Conservation (phyloP, 2,888 invertebrate species). For the Erebia epiphron region DNA sequence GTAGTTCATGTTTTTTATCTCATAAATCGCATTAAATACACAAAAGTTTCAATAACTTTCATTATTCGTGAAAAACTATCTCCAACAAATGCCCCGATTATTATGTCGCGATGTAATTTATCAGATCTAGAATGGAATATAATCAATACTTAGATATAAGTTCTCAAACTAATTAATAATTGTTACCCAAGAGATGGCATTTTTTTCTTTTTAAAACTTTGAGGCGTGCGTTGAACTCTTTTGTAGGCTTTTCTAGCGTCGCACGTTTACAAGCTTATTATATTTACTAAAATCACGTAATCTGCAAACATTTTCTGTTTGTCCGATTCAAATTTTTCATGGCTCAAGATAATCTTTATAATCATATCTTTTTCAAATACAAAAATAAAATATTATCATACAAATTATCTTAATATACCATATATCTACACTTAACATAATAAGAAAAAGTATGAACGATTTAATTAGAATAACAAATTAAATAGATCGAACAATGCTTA, state of each 20-base stretch:
- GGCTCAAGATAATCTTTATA: background rate
- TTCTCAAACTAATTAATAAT: background rate
- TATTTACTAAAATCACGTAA: background rate
- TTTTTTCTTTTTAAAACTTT: constrained; percentile 24
- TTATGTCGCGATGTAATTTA: background rate
- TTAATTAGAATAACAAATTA: constrained; percentile 10
- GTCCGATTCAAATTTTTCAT: background rate
- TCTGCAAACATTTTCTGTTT: background rate
- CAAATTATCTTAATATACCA: too few species aligned
- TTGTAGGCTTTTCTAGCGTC: constrained; percentile 48
- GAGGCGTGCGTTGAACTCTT: constrained; percentile 75
- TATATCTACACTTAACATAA: background rate
- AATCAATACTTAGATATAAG: background rate
- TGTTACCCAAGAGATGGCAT: constrained; percentile 17
- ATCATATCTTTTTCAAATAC: too few species aligned
- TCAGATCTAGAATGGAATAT: background rate
- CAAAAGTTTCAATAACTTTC: constrained; percentile 1
- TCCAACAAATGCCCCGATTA: constrained; percentile 9
- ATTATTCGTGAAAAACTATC: constrained; percentile 9
- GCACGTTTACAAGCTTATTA: background rate
- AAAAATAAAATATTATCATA: too few species aligned
- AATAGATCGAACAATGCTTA: constrained; percentile 25
- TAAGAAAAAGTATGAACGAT: background rate
- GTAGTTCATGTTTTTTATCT: too few species aligned
- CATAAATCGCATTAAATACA: constrained; percentile 6